phyloP scores from a whole-genome alignment of 2,888 invertebrate species.

The Cecidostiba fungosa region DNA sequence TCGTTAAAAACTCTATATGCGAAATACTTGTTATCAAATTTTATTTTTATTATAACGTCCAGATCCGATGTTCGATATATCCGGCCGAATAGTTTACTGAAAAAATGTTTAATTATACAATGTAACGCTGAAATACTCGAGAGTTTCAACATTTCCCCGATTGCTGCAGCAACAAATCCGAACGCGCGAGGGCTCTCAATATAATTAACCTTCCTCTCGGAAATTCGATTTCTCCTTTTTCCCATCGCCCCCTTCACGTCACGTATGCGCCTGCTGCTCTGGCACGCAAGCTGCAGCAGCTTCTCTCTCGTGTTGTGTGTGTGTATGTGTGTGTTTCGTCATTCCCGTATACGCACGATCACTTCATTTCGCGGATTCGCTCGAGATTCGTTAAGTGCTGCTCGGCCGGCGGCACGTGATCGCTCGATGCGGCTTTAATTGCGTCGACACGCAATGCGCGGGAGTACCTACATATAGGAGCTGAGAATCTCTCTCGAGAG shows the following conservation, averaged over 20 bases:
- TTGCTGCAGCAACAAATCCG: neutral
- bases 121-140: no score
- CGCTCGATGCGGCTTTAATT: constrained; percentile 52
- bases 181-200: neutral
- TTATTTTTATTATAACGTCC: neutral
- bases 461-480: no score
- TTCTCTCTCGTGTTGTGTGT: neutral
- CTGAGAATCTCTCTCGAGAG: constrained; percentile 10
- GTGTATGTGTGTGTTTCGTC: constrained; percentile 38
- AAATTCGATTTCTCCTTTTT: constrained; percentile 38
- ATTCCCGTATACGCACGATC: constrained; percentile 45
- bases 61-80: no score
- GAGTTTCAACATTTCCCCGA: neutral
- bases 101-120: neutral
- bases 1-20: no score
- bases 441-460: constrained; percentile 49
- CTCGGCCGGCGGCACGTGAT: constrained; percentile 21
- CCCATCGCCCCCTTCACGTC: neutral
- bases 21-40: neutral
- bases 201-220: constrained; percentile 29
- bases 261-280: neutral
- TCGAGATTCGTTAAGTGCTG: constrained; percentile 57
- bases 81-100: no score
- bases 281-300: constrained; percentile 28
- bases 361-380: constrained; percentile 57